A percentile compares a stretch with the other conserved stretches of the same genome.
Conservation (phyloP, 2,797 vertebrate species). For the Adelosebastes latens region DNA sequence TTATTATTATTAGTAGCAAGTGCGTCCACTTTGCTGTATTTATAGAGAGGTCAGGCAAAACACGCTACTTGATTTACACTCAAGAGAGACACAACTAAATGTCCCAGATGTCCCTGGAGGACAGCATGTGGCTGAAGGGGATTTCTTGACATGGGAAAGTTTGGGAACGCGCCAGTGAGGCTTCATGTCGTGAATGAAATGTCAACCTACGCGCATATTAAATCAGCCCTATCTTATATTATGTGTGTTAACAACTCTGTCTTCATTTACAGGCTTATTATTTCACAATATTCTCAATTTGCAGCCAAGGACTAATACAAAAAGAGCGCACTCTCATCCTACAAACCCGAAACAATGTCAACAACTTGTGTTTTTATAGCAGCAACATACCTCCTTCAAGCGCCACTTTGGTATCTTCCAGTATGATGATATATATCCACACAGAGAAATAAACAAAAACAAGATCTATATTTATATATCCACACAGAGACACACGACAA, state of each 20-base stretch:
- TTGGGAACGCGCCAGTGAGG: constrained; percentile 13
- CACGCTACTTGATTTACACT: not conserved
- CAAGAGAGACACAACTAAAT: not conserved
- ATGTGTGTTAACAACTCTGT: not conserved
- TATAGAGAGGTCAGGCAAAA: not conserved
- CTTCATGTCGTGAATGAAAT: constrained; percentile 39
- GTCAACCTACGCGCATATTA: not conserved
- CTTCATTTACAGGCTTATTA: not conserved
- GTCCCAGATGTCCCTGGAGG: not conserved
- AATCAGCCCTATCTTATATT: not conserved
- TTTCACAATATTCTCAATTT: not conserved
- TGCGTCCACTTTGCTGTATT: constrained; percentile 43
- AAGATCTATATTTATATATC: not conserved
- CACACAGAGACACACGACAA: constrained; percentile 3
- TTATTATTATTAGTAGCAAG: constrained; percentile 16
- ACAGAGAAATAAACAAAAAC: not conserved
- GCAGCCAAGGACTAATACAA: not conserved
- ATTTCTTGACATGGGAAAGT: constrained; percentile 39
- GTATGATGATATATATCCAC: constrained; percentile 39
- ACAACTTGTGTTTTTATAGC: constrained; percentile 45
- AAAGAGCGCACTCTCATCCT: constrained; percentile 10
- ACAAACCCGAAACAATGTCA: constrained; percentile 44
- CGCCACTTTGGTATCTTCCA: constrained; percentile 82
- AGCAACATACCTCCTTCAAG: constrained; percentile 80
- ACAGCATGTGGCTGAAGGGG: not conserved